Percentiles rank a stretch among this genome's conserved stretches.
phyloP scores from a whole-genome alignment of 2,888 invertebrate genomes.

The Rhingia campestris region DNA sequence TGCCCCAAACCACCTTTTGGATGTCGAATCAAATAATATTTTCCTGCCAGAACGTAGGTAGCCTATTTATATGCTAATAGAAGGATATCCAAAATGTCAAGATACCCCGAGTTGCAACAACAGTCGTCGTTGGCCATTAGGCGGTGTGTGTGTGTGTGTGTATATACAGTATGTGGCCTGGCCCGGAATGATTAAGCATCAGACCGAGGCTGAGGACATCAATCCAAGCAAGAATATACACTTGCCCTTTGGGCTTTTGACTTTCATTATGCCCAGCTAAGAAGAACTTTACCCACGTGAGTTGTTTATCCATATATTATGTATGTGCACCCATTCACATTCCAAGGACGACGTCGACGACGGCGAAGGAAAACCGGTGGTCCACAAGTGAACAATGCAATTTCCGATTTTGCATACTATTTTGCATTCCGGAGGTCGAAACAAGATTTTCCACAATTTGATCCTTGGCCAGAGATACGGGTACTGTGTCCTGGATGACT shows the following conservation, averaged over 20 bases:
- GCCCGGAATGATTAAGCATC: slow-evolving; percentile 57
- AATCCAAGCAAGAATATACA: slow-evolving; percentile 55
- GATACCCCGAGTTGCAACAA: slow-evolving; percentile 59
- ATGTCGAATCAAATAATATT: slow-evolving; percentile 65
- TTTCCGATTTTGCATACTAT: slow-evolving; percentile 73
- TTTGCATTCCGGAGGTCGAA: slow-evolving; percentile 69
- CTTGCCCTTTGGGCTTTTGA: slow-evolving; percentile 63
- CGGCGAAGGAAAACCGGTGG: slow-evolving; percentile 12
- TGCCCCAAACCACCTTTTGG: slow-evolving; percentile 24
- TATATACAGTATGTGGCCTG: background rate
- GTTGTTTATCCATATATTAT: slow-evolving; percentile 31
- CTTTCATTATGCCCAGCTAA: slow-evolving; percentile 67
- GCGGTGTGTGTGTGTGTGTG: no score
- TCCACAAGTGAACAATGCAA: slow-evolving; percentile 67
- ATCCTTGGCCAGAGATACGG: slow-evolving; percentile 43
- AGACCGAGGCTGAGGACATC: slow-evolving; percentile 24
- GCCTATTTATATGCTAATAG: slow-evolving; percentile 73
- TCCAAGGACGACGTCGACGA: background rate
- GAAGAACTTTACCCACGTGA: slow-evolving; percentile 67
- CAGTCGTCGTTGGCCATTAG: slow-evolving; percentile 7
- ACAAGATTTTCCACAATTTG: slow-evolving; percentile 72
- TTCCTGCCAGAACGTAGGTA: slow-evolving; percentile 47
- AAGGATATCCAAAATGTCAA: slow-evolving; percentile 68
- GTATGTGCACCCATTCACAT: background rate
- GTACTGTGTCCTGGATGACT: slow-evolving; percentile 54